phyloP scores from a whole-genome alignment of 1,140 invertebrate genomes.

The Luehdorfia chinensis region DNA sequence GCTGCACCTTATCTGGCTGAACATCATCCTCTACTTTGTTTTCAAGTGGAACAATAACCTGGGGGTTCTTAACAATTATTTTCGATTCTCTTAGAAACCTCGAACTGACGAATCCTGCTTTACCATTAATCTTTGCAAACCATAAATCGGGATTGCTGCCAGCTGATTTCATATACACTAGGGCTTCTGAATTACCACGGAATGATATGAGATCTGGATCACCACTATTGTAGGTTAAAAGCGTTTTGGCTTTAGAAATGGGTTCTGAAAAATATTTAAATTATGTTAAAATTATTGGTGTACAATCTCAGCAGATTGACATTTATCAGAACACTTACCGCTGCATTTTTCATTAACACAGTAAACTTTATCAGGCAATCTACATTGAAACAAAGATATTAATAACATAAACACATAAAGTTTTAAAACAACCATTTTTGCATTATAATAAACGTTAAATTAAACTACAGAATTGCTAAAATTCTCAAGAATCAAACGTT shows the following conservation, averaged over 20 bases:
- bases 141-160: constrained; percentile 82
- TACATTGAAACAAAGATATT: constrained; percentile 47
- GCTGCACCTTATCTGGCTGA: constrained; percentile 61
- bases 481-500: constrained; percentile 54
- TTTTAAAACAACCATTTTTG: constrained; percentile 61
- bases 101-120: constrained; percentile 82
- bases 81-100: constrained; percentile 72
- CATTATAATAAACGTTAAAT: constrained; percentile 56
- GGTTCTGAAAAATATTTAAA: constrained; percentile 77
- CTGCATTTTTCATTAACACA: constrained; percentile 64
- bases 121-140: constrained; percentile 84
- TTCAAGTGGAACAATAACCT: constrained; percentile 41
- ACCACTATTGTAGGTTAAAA: constrained; percentile 77
- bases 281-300: constrained; percentile 2
- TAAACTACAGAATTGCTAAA: constrained; percentile 45
- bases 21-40: constrained; percentile 29
- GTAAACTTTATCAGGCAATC: constrained; percentile 60
- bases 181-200: constrained; percentile 78
- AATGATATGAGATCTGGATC: constrained; percentile 82
- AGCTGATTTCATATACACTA: constrained; percentile 84
- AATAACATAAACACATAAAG: constrained; percentile 56
- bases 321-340: constrained; percentile 41
- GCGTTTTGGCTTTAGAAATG: constrained; percentile 81
- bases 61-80: constrained; percentile 41
- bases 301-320: constrained; percentile 32